Percentiles rank a stretch among this genome's conserved stretches.
Evolutionary conservation across 2,797 vertebrate genomes (phyloP).

Genomic region (Hafferia zeledoni): DNA sequence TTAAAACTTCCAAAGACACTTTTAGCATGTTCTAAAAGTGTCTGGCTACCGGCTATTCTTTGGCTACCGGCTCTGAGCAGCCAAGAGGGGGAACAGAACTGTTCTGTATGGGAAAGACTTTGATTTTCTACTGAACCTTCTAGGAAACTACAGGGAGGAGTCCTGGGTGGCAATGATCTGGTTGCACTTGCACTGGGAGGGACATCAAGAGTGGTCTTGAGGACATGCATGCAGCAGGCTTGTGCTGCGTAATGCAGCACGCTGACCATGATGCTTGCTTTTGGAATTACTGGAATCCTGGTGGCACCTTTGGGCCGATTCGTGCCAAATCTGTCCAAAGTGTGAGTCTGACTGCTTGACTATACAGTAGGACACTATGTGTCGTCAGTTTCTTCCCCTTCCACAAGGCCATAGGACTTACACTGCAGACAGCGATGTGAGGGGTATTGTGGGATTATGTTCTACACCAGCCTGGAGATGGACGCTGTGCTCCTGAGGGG

Average conservation of each 20-base stretch:
- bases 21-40: neutral
- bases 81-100: neutral
- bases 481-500: neutral
- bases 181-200: neutral
- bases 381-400: neutral
- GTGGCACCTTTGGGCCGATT: neutral
- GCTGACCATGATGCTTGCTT: neutral
- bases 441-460: neutral
- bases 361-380: neutral
- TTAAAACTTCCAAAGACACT: neutral
- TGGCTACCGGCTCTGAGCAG: neutral
- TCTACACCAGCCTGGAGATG: neutral
- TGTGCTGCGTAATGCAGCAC: neutral
- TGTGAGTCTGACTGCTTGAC: neutral
- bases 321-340: neutral
- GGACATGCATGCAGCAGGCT: neutral
- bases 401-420: neutral
- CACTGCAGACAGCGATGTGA: neutral
- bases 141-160: neutral
- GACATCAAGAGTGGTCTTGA: neutral
- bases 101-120: neutral
- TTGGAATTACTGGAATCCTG: neutral
- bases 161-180: fast-evolving
- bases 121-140: neutral
- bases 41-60: neutral